Evolutionary conservation across 2,888 invertebrate genomes (phyloP).

Genomic region (Apotomis betuletana): DNA sequence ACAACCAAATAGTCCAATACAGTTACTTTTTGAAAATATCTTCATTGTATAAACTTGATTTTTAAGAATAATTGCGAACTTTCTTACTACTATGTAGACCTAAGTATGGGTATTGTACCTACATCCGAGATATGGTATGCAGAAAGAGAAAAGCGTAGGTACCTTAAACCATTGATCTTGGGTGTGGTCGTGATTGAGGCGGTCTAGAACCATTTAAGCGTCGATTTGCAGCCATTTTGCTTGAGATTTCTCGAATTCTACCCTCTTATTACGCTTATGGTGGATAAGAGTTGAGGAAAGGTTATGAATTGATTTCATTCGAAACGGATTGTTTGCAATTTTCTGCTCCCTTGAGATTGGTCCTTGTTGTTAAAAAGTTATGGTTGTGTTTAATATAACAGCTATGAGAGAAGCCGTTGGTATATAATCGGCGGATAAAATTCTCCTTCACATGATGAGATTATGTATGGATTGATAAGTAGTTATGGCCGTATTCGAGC

Average conservation of each 20-base stretch:
- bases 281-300: conserved; percentile 1
- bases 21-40: too few species aligned
- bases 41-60: too few species aligned
- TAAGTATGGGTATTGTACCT: too few species aligned
- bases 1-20: too few species aligned
- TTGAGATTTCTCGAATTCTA: conserved; percentile 4
- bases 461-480: conserved; percentile 1
- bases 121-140: neutral
- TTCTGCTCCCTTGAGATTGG: neutral
- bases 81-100: too few species aligned
- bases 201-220: conserved; percentile 16
- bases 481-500: neutral
- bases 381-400: neutral
- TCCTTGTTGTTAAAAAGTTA: neutral
- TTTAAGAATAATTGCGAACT: too few species aligned
- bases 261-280: conserved; percentile 24
- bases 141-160: neutral
- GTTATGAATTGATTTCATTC: neutral
- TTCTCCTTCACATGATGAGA: conserved; percentile 12
- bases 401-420: neutral
- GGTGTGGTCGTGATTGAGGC: conserved; percentile 22
- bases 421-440: neutral
- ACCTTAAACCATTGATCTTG: neutral
- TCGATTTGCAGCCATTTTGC: conserved; percentile 18
- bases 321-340: neutral